Base-by-base conservation (phyloP, 2,113 vertebrate genomes). In the Serranochromis macrocephalus region DNA sequence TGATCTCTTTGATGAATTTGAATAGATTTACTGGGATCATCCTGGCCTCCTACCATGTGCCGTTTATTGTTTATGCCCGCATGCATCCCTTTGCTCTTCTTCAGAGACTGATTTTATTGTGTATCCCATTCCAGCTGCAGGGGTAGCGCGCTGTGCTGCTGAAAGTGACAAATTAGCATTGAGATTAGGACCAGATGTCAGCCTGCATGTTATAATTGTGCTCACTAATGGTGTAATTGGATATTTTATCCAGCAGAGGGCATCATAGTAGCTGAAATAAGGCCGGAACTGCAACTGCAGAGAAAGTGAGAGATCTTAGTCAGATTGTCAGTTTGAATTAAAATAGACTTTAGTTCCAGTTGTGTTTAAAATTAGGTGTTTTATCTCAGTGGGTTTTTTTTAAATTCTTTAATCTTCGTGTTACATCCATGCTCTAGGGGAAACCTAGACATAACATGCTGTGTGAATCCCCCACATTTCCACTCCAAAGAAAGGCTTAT, bases 121-220 rank as follows among this genome's bases (percentile, higher is more conserved):
- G 36, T 29, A 51, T 91, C 81, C 31, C 14, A 61, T 68, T 90
- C 83, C 84, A 91, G 89, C 91, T 91, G 78, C 9, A 79, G 57
- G 55, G 14, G 71, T 21, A 49, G 88, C 40, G 81, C 63, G 38
- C 84, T 83, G 63, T 82, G 47, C 45, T 78, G 17, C 73, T n/a
- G 57, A 80, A 88, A 85, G 80, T 85, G 83, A 89, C 83, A 87
- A 88, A 88, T 78, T 87, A 88, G 82, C 82, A 54, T 53, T 80
- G 38, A 89, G 82, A 94, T 91, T 51, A 31, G 63, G 78, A 88
- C 81, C 92, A 94, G 91, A 94, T 89, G 91, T 88, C 80, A 85
- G 83, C 31, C 53, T 71, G 40, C 5, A 12, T 71, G 14, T 47
- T 26, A 29, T 68, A 51, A 82, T 51, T 45, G 24, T 14, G 11